A percentile compares a stretch with the other conserved stretches of the same genome.
phyloP scores from a whole-genome alignment of 1,140 invertebrate genomes.

The Gryon sp. region DNA sequence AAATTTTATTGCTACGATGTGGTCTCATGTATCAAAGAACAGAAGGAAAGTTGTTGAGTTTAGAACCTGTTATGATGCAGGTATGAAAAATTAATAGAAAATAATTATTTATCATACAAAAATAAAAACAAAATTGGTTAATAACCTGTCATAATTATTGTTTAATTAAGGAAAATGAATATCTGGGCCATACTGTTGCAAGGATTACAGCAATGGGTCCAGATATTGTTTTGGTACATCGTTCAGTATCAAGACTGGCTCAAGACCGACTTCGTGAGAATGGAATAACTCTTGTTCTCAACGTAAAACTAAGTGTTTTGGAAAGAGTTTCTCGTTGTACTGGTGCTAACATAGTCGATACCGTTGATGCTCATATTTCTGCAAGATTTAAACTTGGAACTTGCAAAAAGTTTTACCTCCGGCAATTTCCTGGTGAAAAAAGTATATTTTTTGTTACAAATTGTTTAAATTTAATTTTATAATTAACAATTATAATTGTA shows the following conservation, averaged over 20 bases:
- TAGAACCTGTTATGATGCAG: conserved; percentile 95
- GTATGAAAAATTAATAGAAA: conserved; percentile 73
- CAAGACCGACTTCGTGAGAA: conserved; percentile 90
- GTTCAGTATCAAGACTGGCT: conserved; percentile 92
- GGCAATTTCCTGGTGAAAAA: conserved; percentile 82
- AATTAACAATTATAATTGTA: too few species aligned
- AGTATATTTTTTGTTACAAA: conserved; percentile 77
- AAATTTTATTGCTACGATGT: conserved; percentile 91
- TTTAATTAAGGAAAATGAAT: conserved; percentile 88
- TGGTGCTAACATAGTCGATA: conserved; percentile 92
- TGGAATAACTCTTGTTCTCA: conserved; percentile 92
- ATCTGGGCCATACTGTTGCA: conserved; percentile 92
- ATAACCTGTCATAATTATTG: not conserved
- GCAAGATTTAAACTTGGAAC: conserved; percentile 90
- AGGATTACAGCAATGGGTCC: conserved; percentile 92
- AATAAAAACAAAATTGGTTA: not conserved
- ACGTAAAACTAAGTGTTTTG: conserved; percentile 92
- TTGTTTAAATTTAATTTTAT: too few species aligned
- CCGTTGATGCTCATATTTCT: conserved; percentile 92
- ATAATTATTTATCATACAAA: conserved; percentile 7
- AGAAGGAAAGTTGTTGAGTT: conserved; percentile 92
- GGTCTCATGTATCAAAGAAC: conserved; percentile 95
- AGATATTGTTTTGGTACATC: conserved; percentile 93
- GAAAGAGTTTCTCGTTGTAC: conserved; percentile 90
- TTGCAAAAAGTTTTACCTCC: conserved; percentile 92